Evolutionary conservation across 2,113 vertebrate genomes (phyloP).

Genomic region (Limanda limanda): DNA sequence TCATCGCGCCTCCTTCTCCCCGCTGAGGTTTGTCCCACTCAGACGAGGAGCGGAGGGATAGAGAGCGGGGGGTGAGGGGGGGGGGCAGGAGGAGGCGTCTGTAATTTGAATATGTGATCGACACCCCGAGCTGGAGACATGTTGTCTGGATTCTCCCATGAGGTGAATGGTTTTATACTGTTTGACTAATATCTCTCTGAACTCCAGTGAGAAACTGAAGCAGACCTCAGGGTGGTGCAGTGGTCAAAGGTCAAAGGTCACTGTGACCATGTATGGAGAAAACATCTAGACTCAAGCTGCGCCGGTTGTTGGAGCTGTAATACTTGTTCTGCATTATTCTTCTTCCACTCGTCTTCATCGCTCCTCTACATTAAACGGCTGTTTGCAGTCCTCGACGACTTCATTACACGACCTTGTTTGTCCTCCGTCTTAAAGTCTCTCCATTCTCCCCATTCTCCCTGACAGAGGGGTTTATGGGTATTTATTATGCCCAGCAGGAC

Average conservation of each 20-base stretch:
- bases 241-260: too few species aligned
- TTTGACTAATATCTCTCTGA: too few species aligned
- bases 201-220: too few species aligned
- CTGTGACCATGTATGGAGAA: too few species aligned
- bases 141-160: background rate
- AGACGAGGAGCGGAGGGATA: background rate
- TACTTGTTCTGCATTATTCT: too few species aligned
- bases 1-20: constrained; percentile 44
- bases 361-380: too few species aligned
- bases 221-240: too few species aligned
- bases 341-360: too few species aligned
- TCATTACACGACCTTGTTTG: background rate
- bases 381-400: too few species aligned
- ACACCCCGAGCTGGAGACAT: constrained; percentile 32
- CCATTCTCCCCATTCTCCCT: background rate
- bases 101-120: constrained; percentile 55
- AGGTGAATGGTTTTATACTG: constrained; percentile 10
- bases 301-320: too few species aligned
- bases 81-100: background rate
- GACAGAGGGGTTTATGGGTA: constrained; percentile 26
- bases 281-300: too few species aligned
- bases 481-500: constrained; percentile 25
- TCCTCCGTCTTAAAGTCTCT: background rate
- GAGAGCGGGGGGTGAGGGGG: constrained; percentile 1
- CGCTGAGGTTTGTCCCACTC: constrained; percentile 63